These are phyloP conservation scores for Molossus molossus DNA, from an alignment of 2,797 vertebrate species.

Conservation along the genomic window DNA sequence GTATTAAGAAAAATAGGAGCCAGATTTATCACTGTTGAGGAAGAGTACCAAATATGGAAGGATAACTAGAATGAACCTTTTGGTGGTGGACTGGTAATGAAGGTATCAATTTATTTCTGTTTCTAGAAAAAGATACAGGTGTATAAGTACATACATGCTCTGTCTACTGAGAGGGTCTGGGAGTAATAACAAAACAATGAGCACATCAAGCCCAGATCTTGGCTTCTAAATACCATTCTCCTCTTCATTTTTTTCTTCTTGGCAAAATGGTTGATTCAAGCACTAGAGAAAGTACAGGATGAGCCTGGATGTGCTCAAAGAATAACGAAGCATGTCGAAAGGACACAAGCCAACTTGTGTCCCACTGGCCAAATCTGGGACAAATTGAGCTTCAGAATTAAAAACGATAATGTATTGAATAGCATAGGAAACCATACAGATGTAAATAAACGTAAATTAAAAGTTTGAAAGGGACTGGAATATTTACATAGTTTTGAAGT, in stretches of 20 bases:
- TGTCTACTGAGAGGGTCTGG: background rate
- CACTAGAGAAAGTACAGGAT: background rate
- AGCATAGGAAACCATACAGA: background rate
- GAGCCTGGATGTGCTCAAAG: conserved; percentile 10
- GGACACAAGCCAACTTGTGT: background rate
- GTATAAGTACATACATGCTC: background rate
- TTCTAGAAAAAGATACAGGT: background rate
- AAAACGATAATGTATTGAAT: background rate
- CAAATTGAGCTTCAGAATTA: conserved; percentile 47
- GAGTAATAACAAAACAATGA: conserved; percentile 10
- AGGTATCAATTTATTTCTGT: background rate
- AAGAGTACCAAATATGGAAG: conserved; percentile 35
- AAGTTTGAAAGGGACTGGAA: conserved; percentile 41
- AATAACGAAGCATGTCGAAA: conserved; percentile 11
- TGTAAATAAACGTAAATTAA: background rate
- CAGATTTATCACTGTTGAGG: conserved; percentile 33
- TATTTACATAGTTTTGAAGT: conserved; percentile 42
- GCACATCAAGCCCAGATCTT: background rate
- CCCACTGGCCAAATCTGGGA: background rate
- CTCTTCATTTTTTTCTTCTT: conserved; percentile 50
- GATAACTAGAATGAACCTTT: conserved; percentile 29
- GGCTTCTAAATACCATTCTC: conserved; percentile 24
- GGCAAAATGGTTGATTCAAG: conserved; percentile 42
- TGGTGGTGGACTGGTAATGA: background rate
- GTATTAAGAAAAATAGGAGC: background rate